Evolutionary conservation across 2,797 vertebrate species (phyloP).

Genomic region (Sciurus vulgaris): DNA sequence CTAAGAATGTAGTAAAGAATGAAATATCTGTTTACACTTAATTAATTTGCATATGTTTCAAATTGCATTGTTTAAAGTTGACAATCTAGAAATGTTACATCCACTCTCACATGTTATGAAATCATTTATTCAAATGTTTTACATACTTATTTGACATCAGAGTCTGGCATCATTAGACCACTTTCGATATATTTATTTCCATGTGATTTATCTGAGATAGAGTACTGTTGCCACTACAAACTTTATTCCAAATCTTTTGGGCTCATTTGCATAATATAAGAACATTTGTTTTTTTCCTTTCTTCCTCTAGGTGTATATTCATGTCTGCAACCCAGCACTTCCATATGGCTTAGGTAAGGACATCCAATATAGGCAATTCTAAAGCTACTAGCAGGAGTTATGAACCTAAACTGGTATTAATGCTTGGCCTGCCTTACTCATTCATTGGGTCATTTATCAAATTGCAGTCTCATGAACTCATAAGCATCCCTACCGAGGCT

Average conservation of each 20-base stretch:
- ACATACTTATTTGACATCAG: slow-evolving; percentile 4
- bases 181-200: background rate
- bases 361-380: background rate
- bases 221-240: background rate
- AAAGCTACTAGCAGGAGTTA: background rate
- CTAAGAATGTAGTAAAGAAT: background rate
- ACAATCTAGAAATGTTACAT: background rate
- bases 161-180: background rate
- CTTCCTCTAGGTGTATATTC: background rate
- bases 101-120: background rate
- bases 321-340: background rate
- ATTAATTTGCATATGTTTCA: slow-evolving; percentile 7
- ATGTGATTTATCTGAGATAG: slow-evolving; percentile 7
- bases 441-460: background rate
- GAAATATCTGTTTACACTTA: slow-evolving; percentile 5
- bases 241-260: background rate
- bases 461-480: background rate
- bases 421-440: background rate
- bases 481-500: background rate
- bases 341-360: background rate
- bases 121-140: slow-evolving; percentile 19
- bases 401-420: background rate
- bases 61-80: background rate
- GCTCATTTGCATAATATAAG: background rate
- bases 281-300: background rate